Evolutionary conservation across 2,113 vertebrate genomes (phyloP).

Genomic region (Lophius piscatorius): DNA sequence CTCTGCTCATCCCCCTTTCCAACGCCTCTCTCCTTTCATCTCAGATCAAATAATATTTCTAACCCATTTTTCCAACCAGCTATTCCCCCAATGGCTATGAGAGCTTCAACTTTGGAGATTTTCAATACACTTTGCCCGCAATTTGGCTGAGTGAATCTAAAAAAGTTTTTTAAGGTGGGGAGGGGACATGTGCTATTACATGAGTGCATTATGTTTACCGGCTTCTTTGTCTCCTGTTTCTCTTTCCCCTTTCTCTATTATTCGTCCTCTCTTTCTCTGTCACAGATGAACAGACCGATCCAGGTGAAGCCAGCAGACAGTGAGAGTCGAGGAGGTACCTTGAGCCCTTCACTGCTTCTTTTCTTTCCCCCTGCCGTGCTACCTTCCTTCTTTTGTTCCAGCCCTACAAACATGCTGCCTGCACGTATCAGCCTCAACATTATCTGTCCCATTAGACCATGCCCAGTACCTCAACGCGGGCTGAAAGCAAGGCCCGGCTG

Average conservation of each 20-base stretch:
- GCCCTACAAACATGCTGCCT: conserved; percentile 61
- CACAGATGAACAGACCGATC: conserved; percentile 98
- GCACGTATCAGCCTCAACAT: conserved; percentile 70
- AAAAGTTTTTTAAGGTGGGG: neutral
- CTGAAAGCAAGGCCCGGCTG: conserved; percentile 60
- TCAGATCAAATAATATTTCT: conserved; percentile 74
- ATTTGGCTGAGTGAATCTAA: conserved; percentile 67
- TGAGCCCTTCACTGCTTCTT: conserved; percentile 38
- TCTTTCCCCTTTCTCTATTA: neutral
- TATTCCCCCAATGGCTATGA: conserved; percentile 65
- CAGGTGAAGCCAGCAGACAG: conserved; percentile 99
- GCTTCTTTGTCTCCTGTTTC: conserved; percentile 33
- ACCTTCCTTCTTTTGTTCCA: conserved; percentile 34
- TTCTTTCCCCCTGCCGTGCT: neutral
- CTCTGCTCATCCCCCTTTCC: conserved; percentile 53
- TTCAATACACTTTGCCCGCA: conserved; percentile 66
- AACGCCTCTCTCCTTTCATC: conserved; percentile 70
- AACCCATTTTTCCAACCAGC: conserved; percentile 62
- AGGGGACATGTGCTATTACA: conserved; percentile 26
- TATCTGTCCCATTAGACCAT: conserved; percentile 65
- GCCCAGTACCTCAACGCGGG: conserved; percentile 44
- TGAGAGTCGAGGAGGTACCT: conserved; percentile 94
- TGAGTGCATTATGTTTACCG: conserved; percentile 41
- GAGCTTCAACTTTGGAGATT: conserved; percentile 69
- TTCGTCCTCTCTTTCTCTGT: conserved; percentile 38